Evolutionary conservation across 2,888 invertebrate genomes (phyloP), one percentile per base, ranked within the genome.

Genomic region (Thecophora atra): DNA sequence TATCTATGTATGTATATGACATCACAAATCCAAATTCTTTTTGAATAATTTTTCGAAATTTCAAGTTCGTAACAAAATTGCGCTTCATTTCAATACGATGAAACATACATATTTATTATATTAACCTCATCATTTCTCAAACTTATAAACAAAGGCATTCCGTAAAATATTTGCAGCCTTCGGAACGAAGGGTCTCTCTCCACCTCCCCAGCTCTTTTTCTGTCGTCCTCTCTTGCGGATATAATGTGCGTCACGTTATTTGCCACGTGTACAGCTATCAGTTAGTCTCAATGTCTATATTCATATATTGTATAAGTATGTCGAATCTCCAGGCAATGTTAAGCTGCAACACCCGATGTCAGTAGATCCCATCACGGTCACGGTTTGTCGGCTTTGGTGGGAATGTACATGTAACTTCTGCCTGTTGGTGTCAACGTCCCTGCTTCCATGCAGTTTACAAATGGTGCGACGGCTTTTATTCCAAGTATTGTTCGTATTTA

Each of bases 251-350:
- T 63, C 70, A 70, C 70, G 58, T 60, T 67, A 54, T 30, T 67
- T 54, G 28, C 24, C 58, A 56, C 68, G 68, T 68, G 67, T 58
- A 68, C 58, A 58, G 68, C 68, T 56, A 58, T 56, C 68, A 68
- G 68, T 42, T 76, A 74, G 74, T 75, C 73, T 76, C 76, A 73
- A 74, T 74, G 70, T 75, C 65, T 76, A 75, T 75, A 73, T 76
- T 74, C 75, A 60, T 71, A 52, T 60, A 30, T 62, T 62, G 37
- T 62, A 37, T 62, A 19, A 24, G 52, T 56, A 72, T 52, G 47
- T 73, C 56, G 30, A 42, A 66, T 71, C 73, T 73, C 72, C 73
- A 73, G 74, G 73, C 69, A 69, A 51, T 70, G 73, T 72, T 69
- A 30, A 69, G 8, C 8, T 28, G 58, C 58, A 6, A 58, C 58